Conservation (phyloP, 2,113 vertebrate genomes). For the Oncorhynchus mykiss region DNA sequence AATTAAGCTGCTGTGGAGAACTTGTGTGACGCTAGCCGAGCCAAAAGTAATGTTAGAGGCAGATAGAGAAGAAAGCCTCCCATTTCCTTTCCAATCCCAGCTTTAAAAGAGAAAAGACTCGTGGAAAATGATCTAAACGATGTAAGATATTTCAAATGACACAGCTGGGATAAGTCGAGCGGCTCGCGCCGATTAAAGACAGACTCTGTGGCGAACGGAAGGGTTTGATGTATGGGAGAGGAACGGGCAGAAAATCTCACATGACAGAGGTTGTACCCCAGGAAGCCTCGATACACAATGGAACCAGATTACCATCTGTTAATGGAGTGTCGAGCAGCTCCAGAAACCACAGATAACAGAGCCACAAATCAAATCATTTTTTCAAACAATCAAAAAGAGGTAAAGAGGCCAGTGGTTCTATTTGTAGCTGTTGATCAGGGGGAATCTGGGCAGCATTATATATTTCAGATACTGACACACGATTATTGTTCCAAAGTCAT, state of each 20-base stretch:
- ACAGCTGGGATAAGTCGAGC: constrained; percentile 18
- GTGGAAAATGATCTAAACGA: constrained; percentile 37
- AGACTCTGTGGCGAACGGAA: constrained; percentile 8
- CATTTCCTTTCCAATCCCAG: constrained; percentile 28
- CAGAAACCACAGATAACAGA: constrained; percentile 28
- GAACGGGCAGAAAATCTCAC: constrained; percentile 1
- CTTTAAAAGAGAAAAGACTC: constrained; percentile 19
- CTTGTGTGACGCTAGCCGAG: constrained; percentile 31
- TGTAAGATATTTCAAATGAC: constrained; percentile 37
- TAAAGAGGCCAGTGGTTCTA: constrained; percentile 57
- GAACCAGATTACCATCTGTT: constrained; percentile 51
- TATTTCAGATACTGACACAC: constrained; percentile 29
- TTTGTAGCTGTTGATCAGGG: constrained; percentile 55
- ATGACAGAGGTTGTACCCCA: constrained; percentile 11
- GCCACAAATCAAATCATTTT: constrained; percentile 29
- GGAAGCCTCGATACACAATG: constrained; percentile 28
- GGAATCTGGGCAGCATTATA: constrained; percentile 41
- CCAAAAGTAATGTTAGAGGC: constrained; percentile 33
- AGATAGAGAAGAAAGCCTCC: constrained; percentile 30
- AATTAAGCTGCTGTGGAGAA: constrained; percentile 25
- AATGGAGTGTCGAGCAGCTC: constrained; percentile 35
- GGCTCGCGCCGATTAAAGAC: constrained; percentile 25
- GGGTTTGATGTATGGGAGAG: constrained; percentile 13
- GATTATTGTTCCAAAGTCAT: constrained; percentile 53
- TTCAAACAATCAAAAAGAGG: constrained; percentile 41